Percentiles rank a stretch among this genome's conserved stretches.
These are phyloP conservation scores for Drosophila leontia DNA, from an alignment of 1,140 invertebrate species.

Conservation along the genomic window DNA sequence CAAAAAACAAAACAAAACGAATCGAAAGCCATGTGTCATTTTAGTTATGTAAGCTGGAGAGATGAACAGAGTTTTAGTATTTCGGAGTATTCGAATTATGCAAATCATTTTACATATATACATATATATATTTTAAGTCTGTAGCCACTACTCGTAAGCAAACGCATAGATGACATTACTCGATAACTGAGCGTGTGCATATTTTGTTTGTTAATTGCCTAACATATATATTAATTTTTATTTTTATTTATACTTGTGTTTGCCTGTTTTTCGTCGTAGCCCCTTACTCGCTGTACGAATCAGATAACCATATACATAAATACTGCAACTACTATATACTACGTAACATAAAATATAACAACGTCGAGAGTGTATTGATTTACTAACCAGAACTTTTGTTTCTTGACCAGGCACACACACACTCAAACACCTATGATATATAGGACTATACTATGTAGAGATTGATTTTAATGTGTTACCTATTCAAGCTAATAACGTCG, in stretches of 20 bases:
- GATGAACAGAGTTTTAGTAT: slow-evolving; percentile 44
- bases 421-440: slow-evolving; percentile 23
- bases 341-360: slow-evolving; percentile 30
- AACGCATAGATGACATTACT: slow-evolving; percentile 54
- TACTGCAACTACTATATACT: slow-evolving; percentile 51
- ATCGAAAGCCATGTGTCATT: slow-evolving; percentile 75
- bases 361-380: slow-evolving; percentile 23
- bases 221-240: slow-evolving; percentile 22
- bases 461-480: slow-evolving; percentile 78
- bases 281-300: slow-evolving; percentile 40
- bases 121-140: slow-evolving; percentile 42
- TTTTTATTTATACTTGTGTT: slow-evolving; percentile 43
- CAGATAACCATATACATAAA: slow-evolving; percentile 44
- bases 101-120: slow-evolving; percentile 53
- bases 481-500: slow-evolving; percentile 65
- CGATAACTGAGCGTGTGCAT: slow-evolving; percentile 29
- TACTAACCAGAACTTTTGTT: slow-evolving; percentile 52
- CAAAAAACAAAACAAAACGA: slow-evolving; percentile 34
- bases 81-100: slow-evolving; percentile 74
- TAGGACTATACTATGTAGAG: slow-evolving; percentile 68
- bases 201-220: slow-evolving; percentile 61
- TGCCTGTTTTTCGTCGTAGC: slow-evolving; percentile 37
- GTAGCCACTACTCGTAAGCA: slow-evolving; percentile 59
- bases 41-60: slow-evolving; percentile 64
- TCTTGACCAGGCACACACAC: slow-evolving; percentile 31